phyloP scores from a whole-genome alignment of 1,140 invertebrate species.

The Hydropsyche tenuis region DNA sequence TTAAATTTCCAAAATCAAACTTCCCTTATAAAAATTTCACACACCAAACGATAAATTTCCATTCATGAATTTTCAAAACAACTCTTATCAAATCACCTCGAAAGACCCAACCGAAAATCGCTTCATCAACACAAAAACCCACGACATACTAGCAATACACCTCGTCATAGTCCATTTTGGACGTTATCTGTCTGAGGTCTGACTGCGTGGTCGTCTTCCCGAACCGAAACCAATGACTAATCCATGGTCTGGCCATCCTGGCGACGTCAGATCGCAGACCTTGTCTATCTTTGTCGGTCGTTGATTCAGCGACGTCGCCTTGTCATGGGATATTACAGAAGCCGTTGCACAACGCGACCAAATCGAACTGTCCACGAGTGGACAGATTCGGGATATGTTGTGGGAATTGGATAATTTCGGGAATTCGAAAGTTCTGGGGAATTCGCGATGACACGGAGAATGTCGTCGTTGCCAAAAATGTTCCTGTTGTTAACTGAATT shows the following conservation, averaged over 20 bases:
- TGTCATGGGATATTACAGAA: conserved; percentile 31
- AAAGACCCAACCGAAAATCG: no score
- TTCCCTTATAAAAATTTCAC: no score
- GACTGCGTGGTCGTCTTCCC: not conserved
- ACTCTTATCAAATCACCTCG: no score
- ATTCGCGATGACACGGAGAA: not conserved
- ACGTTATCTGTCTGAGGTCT: not conserved
- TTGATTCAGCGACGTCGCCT: conserved; percentile 19
- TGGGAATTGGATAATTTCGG: not conserved
- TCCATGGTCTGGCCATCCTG: not conserved
- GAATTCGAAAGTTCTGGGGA: not conserved
- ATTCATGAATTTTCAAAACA: no score
- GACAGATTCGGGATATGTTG: not conserved
- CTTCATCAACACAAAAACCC: not conserved
- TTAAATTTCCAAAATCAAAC: no score
- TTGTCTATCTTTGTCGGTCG: conserved; percentile 12
- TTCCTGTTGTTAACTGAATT: not conserved
- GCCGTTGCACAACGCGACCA: not conserved
- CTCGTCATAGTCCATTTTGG: not conserved
- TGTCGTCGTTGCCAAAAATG: not conserved
- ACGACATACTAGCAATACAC: not conserved
- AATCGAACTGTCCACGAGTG: not conserved
- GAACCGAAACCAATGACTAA: not conserved
- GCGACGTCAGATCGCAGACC: not conserved
- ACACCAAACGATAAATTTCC: no score